These are phyloP conservation scores for Aleiodes alternator DNA, from an alignment of 2,888 invertebrate genomes.

Conservation along the genomic window DNA sequence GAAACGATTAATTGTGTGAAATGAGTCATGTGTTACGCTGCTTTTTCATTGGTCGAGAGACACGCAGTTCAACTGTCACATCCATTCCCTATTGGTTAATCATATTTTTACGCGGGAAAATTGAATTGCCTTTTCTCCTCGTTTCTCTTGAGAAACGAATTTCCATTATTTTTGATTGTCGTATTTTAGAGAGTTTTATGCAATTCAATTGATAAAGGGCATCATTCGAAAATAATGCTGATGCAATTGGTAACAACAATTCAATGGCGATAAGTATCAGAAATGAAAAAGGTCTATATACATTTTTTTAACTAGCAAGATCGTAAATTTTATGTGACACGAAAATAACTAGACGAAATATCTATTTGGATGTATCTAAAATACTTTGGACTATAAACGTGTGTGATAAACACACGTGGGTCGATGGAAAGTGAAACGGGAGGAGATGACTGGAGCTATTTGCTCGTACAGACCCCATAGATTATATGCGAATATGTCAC, in stretches of 20 bases:
- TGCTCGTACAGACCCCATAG: constrained; percentile 17
- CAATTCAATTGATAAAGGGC: too few relatives aligned
- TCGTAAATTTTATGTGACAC: constrained; percentile 15
- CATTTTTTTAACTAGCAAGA: not conserved
- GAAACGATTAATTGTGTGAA: too few relatives aligned
- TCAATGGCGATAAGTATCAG: not conserved
- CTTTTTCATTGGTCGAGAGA: too few relatives aligned
- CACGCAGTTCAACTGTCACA: too few relatives aligned
- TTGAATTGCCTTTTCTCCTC: too few relatives aligned
- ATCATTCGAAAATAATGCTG: too few relatives aligned
- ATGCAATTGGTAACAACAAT: not conserved
- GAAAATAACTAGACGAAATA: constrained; percentile 21
- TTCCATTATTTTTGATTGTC: too few relatives aligned
- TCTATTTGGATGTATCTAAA: constrained; percentile 21
- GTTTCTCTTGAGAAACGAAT: too few relatives aligned
- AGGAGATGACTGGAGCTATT: constrained; percentile 17
- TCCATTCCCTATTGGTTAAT: too few relatives aligned
- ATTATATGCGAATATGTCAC: constrained; percentile 32
- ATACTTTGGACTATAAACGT: constrained; percentile 6
- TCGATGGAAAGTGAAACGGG: constrained; percentile 24
- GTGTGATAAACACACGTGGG: constrained; percentile 15
- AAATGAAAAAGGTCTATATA: not conserved
- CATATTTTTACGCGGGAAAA: too few relatives aligned
- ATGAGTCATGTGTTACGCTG: too few relatives aligned
- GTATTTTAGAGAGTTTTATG: too few relatives aligned